Percentiles rank a stretch among this genome's conserved stretches.
phyloP scores from a whole-genome alignment of 1,140 invertebrate genomes.

The Drosophila nasuta region DNA sequence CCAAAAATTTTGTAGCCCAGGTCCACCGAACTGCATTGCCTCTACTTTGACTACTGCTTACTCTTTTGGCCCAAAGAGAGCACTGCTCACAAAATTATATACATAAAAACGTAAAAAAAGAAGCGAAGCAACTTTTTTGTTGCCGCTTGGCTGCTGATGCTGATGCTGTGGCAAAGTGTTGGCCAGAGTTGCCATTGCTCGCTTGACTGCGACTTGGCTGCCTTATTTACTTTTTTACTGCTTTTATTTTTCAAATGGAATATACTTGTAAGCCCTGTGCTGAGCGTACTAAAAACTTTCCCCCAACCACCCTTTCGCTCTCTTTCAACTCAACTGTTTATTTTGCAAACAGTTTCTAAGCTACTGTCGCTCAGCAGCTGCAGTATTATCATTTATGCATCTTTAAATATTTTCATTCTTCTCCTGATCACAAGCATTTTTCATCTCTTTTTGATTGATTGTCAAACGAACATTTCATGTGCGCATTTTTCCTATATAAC shows the following conservation, averaged over 20 bases:
- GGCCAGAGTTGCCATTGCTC: constrained; percentile 42
- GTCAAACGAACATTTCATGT: neutral
- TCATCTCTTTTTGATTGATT: constrained; percentile 2
- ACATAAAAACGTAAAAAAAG: constrained; percentile 3
- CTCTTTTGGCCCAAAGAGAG: constrained; percentile 7
- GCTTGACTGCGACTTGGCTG: constrained; percentile 44
- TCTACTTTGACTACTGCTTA: constrained; percentile 45
- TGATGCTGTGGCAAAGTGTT: constrained; percentile 52
- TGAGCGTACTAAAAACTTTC: constrained; percentile 47
- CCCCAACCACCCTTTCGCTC: neutral
- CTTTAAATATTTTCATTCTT: neutral
- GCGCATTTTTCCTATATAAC: neutral
- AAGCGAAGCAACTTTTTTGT: constrained; percentile 68
- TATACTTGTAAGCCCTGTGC: constrained; percentile 46
- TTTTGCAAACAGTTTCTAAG: constrained; percentile 3
- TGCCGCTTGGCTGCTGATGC: constrained; percentile 68
- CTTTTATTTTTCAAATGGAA: constrained; percentile 51
- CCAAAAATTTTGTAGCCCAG: constrained; percentile 73
- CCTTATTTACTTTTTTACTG: constrained; percentile 57
- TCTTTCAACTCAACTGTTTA: neutral
- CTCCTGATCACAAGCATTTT: neutral
- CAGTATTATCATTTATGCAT: neutral
- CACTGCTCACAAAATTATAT: constrained; percentile 4
- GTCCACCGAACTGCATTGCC: constrained; percentile 33
- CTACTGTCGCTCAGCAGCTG: neutral